These are phyloP conservation scores for Archips xylosteana DNA, from an alignment of 2,888 invertebrate genomes.

Conservation along the genomic window DNA sequence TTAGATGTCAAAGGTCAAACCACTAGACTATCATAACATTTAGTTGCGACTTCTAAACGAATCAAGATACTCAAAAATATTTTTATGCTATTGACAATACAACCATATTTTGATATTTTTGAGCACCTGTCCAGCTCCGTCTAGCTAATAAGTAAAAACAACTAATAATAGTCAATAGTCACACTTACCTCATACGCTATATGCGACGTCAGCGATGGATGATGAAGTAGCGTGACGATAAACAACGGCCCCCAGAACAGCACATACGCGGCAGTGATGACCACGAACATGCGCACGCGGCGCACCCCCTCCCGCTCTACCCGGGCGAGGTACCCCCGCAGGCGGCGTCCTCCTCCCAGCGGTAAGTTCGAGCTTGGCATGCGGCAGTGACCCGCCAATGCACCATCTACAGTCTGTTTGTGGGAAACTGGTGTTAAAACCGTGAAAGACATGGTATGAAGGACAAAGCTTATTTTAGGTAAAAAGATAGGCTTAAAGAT, in stretches of 20 bases:
- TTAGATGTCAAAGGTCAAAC: no score
- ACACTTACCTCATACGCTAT: conserved; percentile 89
- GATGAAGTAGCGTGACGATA: conserved; percentile 92
- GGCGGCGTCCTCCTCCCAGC: conserved; percentile 89
- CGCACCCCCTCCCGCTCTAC: conserved; percentile 93
- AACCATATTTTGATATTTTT: no score
- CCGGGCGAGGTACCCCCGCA: conserved; percentile 91
- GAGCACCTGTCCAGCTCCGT: no score
- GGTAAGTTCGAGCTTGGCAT: conserved; percentile 71
- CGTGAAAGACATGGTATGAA: not conserved
- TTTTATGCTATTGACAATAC: no score
- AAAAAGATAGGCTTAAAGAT: not conserved
- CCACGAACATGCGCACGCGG: conserved; percentile 93
- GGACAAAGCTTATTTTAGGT: not conserved
- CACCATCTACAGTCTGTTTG: conserved; percentile 77
- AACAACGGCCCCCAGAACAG: conserved; percentile 97
- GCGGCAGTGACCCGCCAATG: conserved; percentile 69
- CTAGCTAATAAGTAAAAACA: not conserved
- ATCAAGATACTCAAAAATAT: no score
- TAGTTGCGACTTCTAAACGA: no score
- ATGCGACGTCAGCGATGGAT: conserved; percentile 89
- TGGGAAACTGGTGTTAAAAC: conserved; percentile 1
- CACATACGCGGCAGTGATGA: conserved; percentile 93
- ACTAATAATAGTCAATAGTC: not conserved
- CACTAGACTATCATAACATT: no score